phyloP scores from a whole-genome alignment of 2,797 vertebrate genomes.

The Nannoperca obscura region DNA sequence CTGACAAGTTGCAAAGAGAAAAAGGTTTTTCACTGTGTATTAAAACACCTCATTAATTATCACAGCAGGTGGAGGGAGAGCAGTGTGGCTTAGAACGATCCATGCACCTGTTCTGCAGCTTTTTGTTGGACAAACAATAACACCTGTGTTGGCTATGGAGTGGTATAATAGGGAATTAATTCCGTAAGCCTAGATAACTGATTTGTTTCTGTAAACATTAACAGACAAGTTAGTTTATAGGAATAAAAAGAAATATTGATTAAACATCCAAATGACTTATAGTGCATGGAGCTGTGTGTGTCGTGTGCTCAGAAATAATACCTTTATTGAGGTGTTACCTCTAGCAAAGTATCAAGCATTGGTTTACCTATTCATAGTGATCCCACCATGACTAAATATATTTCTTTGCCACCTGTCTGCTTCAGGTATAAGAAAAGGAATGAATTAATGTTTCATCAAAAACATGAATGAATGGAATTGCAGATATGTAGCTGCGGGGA shows the following conservation, averaged over 20 bases:
- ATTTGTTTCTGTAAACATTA: conserved; percentile 61
- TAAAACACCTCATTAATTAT: conserved; percentile 80
- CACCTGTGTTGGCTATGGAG: conserved; percentile 62
- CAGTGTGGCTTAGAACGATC: conserved; percentile 63
- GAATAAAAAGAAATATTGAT: conserved; percentile 52
- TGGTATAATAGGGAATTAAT: conserved; percentile 47
- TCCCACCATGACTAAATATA: conserved; percentile 41
- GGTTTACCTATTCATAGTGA: conserved; percentile 44
- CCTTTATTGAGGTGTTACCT: conserved; percentile 27
- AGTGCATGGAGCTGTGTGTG: neutral
- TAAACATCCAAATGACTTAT: conserved; percentile 27
- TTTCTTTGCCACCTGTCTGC: conserved; percentile 46
- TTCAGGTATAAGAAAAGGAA: conserved; percentile 47
- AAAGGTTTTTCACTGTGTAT: conserved; percentile 51
- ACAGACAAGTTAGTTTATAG: conserved; percentile 34
- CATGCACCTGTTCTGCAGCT: conserved; percentile 70
- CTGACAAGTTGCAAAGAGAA: conserved; percentile 53
- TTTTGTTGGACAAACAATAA: conserved; percentile 73
- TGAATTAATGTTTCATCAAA: conserved; percentile 65
- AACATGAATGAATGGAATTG: conserved; percentile 52
- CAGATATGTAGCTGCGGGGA: conserved; percentile 53
- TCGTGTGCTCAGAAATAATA: conserved; percentile 22
- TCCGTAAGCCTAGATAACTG: conserved; percentile 36
- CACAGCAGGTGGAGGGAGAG: conserved; percentile 75
- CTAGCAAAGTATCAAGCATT: conserved; percentile 43